Conservation (phyloP, 1,140 invertebrate species). For the Apocrypta bakeri region DNA sequence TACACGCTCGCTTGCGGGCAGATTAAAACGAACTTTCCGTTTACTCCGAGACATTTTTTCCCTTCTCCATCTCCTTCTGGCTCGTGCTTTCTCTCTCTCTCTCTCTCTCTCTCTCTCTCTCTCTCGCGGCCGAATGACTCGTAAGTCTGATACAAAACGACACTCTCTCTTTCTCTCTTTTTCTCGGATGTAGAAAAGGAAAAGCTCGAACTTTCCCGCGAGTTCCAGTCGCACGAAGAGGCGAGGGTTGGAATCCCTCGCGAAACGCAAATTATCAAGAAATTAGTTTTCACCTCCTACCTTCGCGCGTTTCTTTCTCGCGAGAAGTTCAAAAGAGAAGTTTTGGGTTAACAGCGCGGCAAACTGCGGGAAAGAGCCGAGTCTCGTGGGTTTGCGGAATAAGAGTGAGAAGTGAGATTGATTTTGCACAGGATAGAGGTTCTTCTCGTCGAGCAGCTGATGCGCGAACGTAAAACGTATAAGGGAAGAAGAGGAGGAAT, state of each 20-base stretch:
- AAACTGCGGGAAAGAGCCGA: neutral
- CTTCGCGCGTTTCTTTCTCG: neutral
- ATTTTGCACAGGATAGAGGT: slow-evolving; percentile 58
- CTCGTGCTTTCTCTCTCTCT: neutral
- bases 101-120: neutral
- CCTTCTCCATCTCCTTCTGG: neutral
- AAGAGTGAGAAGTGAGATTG: slow-evolving; percentile 56
- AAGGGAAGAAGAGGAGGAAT: neutral
- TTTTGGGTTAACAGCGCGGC: slow-evolving; percentile 39
- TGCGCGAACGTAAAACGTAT: neutral
- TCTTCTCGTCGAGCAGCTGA: slow-evolving; percentile 9
- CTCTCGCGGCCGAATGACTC: slow-evolving; percentile 10
- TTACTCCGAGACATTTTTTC: neutral
- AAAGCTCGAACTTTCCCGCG: slow-evolving; percentile 12
- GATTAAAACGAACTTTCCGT: slow-evolving; percentile 1
- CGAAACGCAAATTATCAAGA: slow-evolving; percentile 48
- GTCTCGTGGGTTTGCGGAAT: slow-evolving; percentile 46
- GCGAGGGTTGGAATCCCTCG: neutral
- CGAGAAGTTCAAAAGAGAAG: slow-evolving; percentile 32
- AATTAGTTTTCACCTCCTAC: slow-evolving; percentile 50
- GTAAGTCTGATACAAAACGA: slow-evolving; percentile 31
- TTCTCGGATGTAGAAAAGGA: neutral
- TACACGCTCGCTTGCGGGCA: neutral
- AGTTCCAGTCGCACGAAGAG: neutral
- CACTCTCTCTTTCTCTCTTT: too few species aligned